Evolutionary conservation across 2,113 vertebrate genomes (phyloP).

Genomic region (Triplophysa dalaica): DNA sequence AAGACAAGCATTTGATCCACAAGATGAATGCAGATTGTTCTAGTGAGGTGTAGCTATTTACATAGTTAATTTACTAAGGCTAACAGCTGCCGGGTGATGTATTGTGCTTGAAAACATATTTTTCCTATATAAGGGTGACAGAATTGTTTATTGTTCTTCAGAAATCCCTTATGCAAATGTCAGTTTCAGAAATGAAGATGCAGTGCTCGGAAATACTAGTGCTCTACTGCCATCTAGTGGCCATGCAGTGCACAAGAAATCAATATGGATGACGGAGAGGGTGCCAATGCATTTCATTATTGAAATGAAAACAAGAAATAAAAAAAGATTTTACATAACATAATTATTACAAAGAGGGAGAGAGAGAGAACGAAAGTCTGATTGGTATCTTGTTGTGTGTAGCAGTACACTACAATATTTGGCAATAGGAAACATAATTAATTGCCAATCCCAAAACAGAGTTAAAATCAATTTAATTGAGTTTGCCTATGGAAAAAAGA

Average conservation of each 20-base stretch:
- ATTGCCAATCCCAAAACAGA: too few relatives aligned
- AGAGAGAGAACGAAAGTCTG: constrained; percentile 16
- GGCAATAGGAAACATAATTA: too few relatives aligned
- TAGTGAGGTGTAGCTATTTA: constrained; percentile 67
- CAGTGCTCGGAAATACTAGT: constrained; percentile 44
- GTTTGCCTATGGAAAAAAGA: too few relatives aligned
- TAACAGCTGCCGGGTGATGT: constrained; percentile 65
- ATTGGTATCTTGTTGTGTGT: neutral
- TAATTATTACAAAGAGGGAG: constrained; percentile 1
- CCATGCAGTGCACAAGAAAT: neutral
- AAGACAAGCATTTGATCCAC: constrained; percentile 56
- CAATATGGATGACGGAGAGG: neutral
- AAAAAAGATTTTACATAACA: neutral
- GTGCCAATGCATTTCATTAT: neutral
- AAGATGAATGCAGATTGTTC: constrained; percentile 65
- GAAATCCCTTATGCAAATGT: constrained; percentile 71
- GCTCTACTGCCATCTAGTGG: constrained; percentile 74
- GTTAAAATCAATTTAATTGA: too few relatives aligned
- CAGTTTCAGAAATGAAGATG: constrained; percentile 65
- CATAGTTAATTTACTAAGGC: constrained; percentile 70
- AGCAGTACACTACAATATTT: neutral
- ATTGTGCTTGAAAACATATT: constrained; percentile 59
- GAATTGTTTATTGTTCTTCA: constrained; percentile 62
- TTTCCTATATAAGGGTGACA: constrained; percentile 45
- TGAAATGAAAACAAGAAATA: neutral